phyloP scores from a whole-genome alignment of 1,140 invertebrate genomes.

The Probaryconus sp. region DNA sequence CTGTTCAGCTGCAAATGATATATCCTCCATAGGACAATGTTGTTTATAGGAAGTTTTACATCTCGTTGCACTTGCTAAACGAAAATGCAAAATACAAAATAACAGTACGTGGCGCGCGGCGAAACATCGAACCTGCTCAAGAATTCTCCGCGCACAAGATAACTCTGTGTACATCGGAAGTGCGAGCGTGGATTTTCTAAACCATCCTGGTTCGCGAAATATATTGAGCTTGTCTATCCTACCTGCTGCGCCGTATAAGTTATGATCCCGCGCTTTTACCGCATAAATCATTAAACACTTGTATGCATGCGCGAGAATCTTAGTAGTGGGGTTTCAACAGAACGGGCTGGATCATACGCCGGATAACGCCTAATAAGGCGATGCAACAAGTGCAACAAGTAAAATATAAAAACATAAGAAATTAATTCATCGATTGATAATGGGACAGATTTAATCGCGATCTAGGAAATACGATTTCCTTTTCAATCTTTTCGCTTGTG shows the following conservation, averaged over 20 bases:
- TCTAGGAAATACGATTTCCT: slow-evolving; percentile 29
- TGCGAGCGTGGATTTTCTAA: slow-evolving; percentile 39
- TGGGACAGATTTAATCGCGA: slow-evolving; percentile 40
- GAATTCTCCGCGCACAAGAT: slow-evolving; percentile 41
- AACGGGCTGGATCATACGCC: too few species aligned
- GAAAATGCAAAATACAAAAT: slow-evolving; percentile 46
- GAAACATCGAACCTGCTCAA: slow-evolving; percentile 40
- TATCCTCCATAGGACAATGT: slow-evolving; percentile 38
- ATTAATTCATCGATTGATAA: slow-evolving; percentile 52
- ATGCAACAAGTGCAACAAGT: slow-evolving; percentile 12
- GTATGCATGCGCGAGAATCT: slow-evolving; percentile 3
- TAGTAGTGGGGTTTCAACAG: too few species aligned
- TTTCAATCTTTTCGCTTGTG: too few species aligned
- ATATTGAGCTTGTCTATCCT: slow-evolving; percentile 50
- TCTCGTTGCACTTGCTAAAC: slow-evolving; percentile 15
- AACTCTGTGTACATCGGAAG: slow-evolving; percentile 59
- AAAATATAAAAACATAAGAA: slow-evolving; percentile 52
- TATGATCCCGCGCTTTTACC: slow-evolving; percentile 47
- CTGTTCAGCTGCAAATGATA: slow-evolving; percentile 30
- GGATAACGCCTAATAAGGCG: slow-evolving; percentile 40
- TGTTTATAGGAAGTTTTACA: slow-evolving; percentile 36
- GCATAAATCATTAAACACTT: slow-evolving; percentile 51
- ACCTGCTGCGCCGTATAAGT: slow-evolving; percentile 45
- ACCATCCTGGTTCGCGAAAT: slow-evolving; percentile 48
- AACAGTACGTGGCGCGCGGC: slow-evolving; percentile 35